Evolutionary conservation across 2,888 invertebrate species (phyloP).

Genomic region (Nebria brevicollis): DNA sequence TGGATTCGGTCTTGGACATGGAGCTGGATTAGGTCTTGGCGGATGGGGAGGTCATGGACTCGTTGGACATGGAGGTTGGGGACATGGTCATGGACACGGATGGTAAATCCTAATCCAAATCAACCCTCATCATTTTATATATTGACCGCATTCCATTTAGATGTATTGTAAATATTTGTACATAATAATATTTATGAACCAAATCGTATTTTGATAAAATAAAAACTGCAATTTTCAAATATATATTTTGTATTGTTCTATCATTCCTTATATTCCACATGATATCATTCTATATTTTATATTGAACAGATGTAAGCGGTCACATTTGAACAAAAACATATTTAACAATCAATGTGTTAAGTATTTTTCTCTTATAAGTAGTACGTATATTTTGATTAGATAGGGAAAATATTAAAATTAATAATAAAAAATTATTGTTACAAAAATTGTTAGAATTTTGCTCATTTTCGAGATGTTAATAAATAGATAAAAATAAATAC

Average conservation of each 20-base stretch:
- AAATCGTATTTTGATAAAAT: conserved; percentile 5
- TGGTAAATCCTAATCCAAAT: conserved; percentile 8
- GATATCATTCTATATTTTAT: not conserved
- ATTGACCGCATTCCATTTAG: conserved; percentile 16
- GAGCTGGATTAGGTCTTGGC: conserved; percentile 32
- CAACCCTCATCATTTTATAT: conserved; percentile 2
- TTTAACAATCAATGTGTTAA: no score
- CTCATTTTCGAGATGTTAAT: no score
- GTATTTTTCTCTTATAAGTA: no score
- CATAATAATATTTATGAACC: conserved; percentile 5
- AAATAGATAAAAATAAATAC: no score
- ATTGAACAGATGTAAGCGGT: no score
- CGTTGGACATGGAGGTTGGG: conserved; percentile 37
- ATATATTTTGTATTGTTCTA: not conserved
- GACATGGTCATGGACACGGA: conserved; percentile 17
- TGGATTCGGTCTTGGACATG: conserved; percentile 23
- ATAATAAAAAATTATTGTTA: no score
- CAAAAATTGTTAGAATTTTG: no score
- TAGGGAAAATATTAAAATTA: no score
- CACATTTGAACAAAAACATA: no score
- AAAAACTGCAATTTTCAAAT: not conserved
- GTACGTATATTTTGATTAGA: no score
- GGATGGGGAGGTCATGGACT: conserved; percentile 32
- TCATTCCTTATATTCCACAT: not conserved
- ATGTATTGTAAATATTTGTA: conserved; percentile 15